Conservation (phyloP, 2,797 vertebrate species). For the Alexandromys oeconomus region DNA sequence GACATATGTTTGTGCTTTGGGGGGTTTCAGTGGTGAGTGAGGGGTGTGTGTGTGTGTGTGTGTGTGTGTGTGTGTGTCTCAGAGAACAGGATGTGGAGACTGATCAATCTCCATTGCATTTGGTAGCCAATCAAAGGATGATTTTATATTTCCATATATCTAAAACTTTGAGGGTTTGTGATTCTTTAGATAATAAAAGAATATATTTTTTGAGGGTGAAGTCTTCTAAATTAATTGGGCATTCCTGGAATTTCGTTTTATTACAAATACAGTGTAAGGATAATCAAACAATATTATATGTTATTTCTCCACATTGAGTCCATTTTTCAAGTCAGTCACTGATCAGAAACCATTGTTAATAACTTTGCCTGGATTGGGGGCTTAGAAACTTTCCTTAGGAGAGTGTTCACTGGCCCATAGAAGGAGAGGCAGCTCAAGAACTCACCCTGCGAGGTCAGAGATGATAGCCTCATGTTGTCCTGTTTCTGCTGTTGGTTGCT, state of each 20-base stretch:
- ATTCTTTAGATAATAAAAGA: constrained; percentile 55
- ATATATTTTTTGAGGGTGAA: constrained; percentile 27
- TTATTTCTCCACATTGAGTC: constrained; percentile 45
- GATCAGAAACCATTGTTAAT: background rate
- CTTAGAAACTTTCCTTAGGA: constrained; percentile 11
- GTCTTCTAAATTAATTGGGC: constrained; percentile 51
- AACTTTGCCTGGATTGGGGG: background rate
- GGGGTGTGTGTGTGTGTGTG: background rate
- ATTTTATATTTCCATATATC: constrained; percentile 72
- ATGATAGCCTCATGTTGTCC: background rate
- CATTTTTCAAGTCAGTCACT: constrained; percentile 16
- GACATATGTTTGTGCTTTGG: background rate
- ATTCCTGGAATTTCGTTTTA: constrained; percentile 57
- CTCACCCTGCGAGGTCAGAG: background rate
- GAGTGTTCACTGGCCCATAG: background rate
- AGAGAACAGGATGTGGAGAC: constrained; percentile 60
- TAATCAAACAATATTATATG: background rate
- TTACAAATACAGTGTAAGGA: constrained; percentile 38
- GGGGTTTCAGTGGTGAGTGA: background rate
- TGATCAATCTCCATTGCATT: constrained; percentile 45
- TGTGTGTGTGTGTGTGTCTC: background rate
- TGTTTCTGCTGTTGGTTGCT: background rate
- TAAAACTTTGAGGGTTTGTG: constrained; percentile 60
- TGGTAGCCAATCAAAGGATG: constrained; percentile 66
- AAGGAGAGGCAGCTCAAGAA: background rate